Conservation (phyloP, 2,113 vertebrate species). For the Microcebus tavaratra region DNA sequence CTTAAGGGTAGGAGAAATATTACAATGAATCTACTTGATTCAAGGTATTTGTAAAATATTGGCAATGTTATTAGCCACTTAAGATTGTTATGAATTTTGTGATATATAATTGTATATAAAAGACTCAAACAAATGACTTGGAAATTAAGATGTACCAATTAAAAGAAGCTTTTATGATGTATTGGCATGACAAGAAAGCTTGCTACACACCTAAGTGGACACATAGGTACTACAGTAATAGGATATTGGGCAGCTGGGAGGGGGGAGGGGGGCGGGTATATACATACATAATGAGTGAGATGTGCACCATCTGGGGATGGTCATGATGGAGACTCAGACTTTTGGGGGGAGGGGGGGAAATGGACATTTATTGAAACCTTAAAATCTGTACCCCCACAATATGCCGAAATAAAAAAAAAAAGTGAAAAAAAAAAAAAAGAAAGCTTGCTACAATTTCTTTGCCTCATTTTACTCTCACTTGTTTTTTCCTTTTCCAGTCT, state of each 20-base stretch:
- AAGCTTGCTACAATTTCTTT: background rate
- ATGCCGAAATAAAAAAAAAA: too few relatives aligned
- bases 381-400: too few relatives aligned
- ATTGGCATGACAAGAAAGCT: background rate
- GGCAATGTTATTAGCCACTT: background rate
- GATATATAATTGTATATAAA: background rate
- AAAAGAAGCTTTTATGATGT: background rate
- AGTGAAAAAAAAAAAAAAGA: too few relatives aligned
- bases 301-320: too few relatives aligned
- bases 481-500: background rate
- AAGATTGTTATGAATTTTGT: background rate
- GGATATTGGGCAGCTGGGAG: too few relatives aligned
- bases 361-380: too few relatives aligned
- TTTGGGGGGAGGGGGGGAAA: too few relatives aligned
- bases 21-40: background rate
- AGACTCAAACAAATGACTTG: background rate
- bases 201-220: too few relatives aligned
- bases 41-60: background rate
- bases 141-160: background rate
- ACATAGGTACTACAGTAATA: too few relatives aligned
- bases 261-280: too few relatives aligned
- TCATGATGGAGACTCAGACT: too few relatives aligned
- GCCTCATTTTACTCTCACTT: background rate
- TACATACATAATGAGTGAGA: too few relatives aligned
- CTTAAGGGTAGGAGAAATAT: background rate